These are phyloP conservation scores for Ceraclea dissimilis DNA, from an alignment of 2,888 invertebrate genomes.

Conservation along the genomic window DNA sequence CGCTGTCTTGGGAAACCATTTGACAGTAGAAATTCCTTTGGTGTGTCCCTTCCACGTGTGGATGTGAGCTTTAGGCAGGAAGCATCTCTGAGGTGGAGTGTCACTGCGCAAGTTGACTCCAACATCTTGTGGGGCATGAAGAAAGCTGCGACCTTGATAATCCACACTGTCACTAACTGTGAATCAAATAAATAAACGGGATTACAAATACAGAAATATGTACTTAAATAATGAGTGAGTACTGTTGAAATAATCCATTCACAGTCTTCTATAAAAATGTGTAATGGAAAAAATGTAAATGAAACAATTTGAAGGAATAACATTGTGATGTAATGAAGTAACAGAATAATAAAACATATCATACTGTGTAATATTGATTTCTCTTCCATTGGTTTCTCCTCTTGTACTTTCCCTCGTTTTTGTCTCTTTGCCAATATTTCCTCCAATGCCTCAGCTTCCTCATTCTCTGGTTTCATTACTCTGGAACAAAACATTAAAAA, in stretches of 20 bases:
- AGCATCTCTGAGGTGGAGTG: conserved; percentile 89
- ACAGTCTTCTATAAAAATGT: too few relatives aligned
- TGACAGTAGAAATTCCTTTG: conserved; percentile 89
- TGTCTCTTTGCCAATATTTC: conserved; percentile 89
- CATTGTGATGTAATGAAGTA: too few relatives aligned
- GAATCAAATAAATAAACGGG: background rate
- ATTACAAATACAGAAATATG: conserved; percentile 3
- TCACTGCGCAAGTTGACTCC: conserved; percentile 82
- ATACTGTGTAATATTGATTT: conserved; percentile 89
- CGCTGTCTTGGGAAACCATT: conserved; percentile 91
- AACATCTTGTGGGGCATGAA: conserved; percentile 88
- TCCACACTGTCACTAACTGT: conserved; percentile 87
- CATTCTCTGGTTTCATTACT: conserved; percentile 83
- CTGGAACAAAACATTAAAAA: conserved; percentile 38
- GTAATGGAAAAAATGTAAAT: too few relatives aligned
- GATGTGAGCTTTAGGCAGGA: conserved; percentile 90
- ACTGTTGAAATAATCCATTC: too few relatives aligned
- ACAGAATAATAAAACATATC: too few relatives aligned
- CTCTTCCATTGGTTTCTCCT: conserved; percentile 90
- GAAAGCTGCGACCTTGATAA: conserved; percentile 94
- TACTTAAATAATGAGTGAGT: background rate
- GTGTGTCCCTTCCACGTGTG: conserved; percentile 97
- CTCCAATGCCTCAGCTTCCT: conserved; percentile 89
- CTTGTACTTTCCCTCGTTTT: conserved; percentile 80
- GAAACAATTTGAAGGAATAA: too few relatives aligned